Conservation (phyloP, 2,797 vertebrate genomes). For the Podarcis lilfordi region DNA sequence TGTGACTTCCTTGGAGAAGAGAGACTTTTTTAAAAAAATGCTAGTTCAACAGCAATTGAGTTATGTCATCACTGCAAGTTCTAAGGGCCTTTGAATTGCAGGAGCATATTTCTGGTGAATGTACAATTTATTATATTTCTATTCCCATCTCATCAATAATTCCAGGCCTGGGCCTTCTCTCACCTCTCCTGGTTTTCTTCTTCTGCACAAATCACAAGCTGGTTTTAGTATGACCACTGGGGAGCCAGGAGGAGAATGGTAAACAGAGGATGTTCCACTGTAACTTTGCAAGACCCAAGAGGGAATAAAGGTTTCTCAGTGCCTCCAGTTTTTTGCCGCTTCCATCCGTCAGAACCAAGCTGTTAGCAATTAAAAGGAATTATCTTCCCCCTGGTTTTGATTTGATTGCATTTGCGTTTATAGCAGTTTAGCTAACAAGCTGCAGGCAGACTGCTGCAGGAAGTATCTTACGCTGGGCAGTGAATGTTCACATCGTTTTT, state of each 20-base stretch:
- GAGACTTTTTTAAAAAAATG: not conserved
- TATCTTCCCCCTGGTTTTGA: slow-evolving; percentile 63
- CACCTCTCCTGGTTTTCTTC: slow-evolving; percentile 24
- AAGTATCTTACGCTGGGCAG: slow-evolving; percentile 47
- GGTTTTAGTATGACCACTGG: slow-evolving; percentile 47
- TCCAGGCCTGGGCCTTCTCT: slow-evolving; percentile 44
- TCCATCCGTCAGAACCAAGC: slow-evolving; percentile 45
- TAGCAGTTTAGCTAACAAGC: slow-evolving; percentile 58
- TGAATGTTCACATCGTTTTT: slow-evolving; percentile 36
- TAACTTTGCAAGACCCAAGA: slow-evolving; percentile 18
- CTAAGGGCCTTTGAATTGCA: slow-evolving; percentile 31
- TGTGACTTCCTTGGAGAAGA: not conserved
- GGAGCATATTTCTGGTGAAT: slow-evolving; percentile 38
- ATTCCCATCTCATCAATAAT: slow-evolving; percentile 63
- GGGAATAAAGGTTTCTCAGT: slow-evolving; percentile 44
- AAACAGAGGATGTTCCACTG: slow-evolving; percentile 36
- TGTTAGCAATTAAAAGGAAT: slow-evolving; percentile 70
- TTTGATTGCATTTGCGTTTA: slow-evolving; percentile 68
- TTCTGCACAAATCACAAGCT: slow-evolving; percentile 54
- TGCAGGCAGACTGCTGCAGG: slow-evolving; percentile 56
- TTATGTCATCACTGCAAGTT: slow-evolving; percentile 14
- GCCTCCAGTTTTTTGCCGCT: slow-evolving; percentile 38
- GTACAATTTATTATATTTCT: slow-evolving; percentile 52
- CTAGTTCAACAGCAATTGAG: not conserved
- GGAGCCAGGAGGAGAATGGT: slow-evolving; percentile 46